These are phyloP conservation scores for Pseudonaja textilis DNA, from an alignment of 2,113 vertebrate genomes.

Conservation along the genomic window DNA sequence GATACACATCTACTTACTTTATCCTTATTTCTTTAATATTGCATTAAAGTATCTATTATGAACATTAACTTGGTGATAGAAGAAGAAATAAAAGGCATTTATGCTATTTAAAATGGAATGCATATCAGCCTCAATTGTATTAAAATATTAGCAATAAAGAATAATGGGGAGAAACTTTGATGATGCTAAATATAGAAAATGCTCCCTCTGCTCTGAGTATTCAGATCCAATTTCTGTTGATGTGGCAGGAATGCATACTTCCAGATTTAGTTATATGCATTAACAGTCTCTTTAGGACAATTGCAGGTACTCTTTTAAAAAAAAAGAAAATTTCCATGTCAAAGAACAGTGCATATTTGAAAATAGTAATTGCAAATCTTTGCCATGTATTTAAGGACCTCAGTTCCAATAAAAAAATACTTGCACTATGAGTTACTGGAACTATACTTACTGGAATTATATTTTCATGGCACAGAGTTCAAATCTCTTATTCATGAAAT, in stretches of 20 bases:
- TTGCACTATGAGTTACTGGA: background rate
- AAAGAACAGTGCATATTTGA: background rate
- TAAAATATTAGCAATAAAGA: constrained; percentile 79
- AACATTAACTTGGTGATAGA: constrained; percentile 48
- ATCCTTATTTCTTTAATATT: constrained; percentile 4
- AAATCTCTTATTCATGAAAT: background rate
- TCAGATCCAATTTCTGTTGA: constrained; percentile 78
- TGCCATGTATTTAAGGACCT: background rate
- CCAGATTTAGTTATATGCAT: constrained; percentile 29
- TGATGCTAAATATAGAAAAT: constrained; percentile 84
- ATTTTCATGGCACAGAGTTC: background rate
- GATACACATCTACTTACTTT: background rate
- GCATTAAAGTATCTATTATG: background rate
- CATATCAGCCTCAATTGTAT: constrained; percentile 82
- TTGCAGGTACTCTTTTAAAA: background rate
- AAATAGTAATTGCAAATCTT: background rate
- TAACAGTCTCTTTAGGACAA: constrained; percentile 24
- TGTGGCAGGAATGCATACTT: constrained; percentile 54
- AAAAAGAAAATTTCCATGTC: background rate
- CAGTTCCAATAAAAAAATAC: background rate
- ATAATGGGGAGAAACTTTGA: constrained; percentile 83
- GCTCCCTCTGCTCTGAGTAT: constrained; percentile 81
- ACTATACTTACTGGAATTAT: background rate
- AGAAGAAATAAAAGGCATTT: constrained; percentile 30
- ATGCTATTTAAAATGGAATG: constrained; percentile 61